phyloP scores from a whole-genome alignment of 2,888 invertebrate species.

The Falcaria lacertinaria region DNA sequence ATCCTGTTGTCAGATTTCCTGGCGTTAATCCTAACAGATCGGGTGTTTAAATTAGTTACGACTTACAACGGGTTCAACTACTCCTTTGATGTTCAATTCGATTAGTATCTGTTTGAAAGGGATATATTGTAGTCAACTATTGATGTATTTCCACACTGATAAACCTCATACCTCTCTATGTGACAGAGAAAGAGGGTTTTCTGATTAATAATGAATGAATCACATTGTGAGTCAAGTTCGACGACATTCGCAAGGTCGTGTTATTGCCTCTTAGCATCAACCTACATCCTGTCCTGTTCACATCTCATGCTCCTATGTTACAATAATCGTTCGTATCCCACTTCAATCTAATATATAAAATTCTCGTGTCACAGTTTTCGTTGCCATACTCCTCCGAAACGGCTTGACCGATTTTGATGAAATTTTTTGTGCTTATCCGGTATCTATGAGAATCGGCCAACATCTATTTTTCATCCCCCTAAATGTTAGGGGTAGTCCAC shows the following conservation, averaged over 20 bases:
- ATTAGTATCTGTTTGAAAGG: slow-evolving; percentile 25
- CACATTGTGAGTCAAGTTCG: slow-evolving; percentile 31
- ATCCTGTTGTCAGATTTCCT: slow-evolving; percentile 74
- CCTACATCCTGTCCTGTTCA: too few species aligned
- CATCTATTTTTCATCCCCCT: too few species aligned
- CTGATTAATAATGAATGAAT: slow-evolving; percentile 36
- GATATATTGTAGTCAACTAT: slow-evolving; percentile 30
- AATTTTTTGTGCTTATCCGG: too few species aligned
- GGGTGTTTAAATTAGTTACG: slow-evolving; percentile 58
- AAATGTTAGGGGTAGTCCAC: too few species aligned
- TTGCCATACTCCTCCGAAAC: too few species aligned
- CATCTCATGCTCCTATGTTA: too few species aligned
- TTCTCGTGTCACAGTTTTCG: too few species aligned
- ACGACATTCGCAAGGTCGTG: slow-evolving; percentile 66
- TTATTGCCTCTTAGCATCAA: slow-evolving; percentile 43
- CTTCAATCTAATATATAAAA: too few species aligned
- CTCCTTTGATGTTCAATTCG: slow-evolving; percentile 56
- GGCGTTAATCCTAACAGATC: slow-evolving; percentile 61
- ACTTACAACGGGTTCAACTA: slow-evolving; percentile 42
- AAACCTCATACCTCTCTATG: too few species aligned
- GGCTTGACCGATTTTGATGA: too few species aligned
- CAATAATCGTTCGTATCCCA: too few species aligned
- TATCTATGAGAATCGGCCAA: too few species aligned
- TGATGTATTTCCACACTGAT: slow-evolving; percentile 28
- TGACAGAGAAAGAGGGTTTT: slow-evolving; percentile 11